Percentiles rank a stretch among this genome's conserved stretches.
phyloP scores from a whole-genome alignment of 2,113 vertebrate species.

The Pontoporia blainvillei region DNA sequence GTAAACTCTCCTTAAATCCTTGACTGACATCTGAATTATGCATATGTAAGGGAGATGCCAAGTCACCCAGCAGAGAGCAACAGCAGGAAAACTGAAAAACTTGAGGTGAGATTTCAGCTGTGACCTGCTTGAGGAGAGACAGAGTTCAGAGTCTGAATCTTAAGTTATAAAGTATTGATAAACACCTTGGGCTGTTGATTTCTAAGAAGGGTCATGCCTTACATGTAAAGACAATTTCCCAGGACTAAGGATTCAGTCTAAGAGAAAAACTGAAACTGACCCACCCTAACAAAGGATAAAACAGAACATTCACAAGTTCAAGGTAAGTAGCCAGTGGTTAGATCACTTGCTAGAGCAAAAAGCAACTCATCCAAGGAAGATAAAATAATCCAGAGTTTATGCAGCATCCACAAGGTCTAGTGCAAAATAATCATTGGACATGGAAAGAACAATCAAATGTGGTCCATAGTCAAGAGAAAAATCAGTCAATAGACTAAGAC shows the following conservation, averaged over 20 bases:
- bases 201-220: background rate
- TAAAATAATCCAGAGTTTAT: background rate
- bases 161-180: background rate
- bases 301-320: background rate
- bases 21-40: background rate
- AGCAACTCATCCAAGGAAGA: background rate
- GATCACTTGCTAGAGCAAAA: background rate
- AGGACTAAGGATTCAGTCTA: background rate
- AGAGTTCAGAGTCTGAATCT: background rate
- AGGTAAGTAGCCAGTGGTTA: background rate
- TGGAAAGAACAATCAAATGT: background rate
- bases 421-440: background rate
- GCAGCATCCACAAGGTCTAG: background rate
- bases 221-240: background rate
- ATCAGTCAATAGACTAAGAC: background rate
- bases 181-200: background rate
- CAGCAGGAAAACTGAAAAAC: background rate
- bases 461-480: background rate
- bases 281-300: background rate
- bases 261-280: background rate
- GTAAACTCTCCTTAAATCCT: background rate
- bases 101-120: background rate
- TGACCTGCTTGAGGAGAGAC: background rate
- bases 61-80: background rate
- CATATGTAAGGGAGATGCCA: background rate